These are phyloP conservation scores for Noctilio leporinus DNA, from an alignment of 2,113 vertebrate genomes.

Conservation along the genomic window DNA sequence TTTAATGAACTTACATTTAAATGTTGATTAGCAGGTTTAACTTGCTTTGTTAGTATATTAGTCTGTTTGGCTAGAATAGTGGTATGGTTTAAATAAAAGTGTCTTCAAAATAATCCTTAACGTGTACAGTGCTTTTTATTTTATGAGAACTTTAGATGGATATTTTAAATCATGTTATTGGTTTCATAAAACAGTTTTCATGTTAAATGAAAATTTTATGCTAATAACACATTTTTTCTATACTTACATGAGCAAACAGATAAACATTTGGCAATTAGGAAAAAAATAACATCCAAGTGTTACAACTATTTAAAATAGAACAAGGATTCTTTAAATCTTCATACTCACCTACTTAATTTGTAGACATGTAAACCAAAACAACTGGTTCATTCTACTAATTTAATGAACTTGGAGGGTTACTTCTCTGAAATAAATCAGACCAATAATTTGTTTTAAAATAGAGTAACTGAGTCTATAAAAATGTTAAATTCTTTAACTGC, in stretches of 20 bases:
- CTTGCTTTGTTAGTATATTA: neutral
- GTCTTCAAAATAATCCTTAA: slow-evolving; percentile 56
- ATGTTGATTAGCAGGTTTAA: slow-evolving; percentile 60
- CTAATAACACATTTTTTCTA: slow-evolving; percentile 48
- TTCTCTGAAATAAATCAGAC: neutral
- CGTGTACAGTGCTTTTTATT: slow-evolving; percentile 47
- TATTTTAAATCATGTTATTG: slow-evolving; percentile 43
- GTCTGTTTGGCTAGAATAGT: slow-evolving; percentile 37
- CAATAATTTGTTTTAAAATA: neutral
- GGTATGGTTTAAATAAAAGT: slow-evolving; percentile 59
- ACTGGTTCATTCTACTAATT: neutral
- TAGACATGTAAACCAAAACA: neutral
- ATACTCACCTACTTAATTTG: neutral
- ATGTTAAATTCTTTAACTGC: neutral
- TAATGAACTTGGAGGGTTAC: neutral
- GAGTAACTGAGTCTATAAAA: neutral
- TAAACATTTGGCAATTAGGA: neutral
- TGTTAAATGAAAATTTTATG: slow-evolving; percentile 40
- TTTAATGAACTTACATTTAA: slow-evolving; percentile 49
- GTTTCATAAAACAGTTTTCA: slow-evolving; percentile 15
- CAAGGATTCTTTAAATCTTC: neutral
- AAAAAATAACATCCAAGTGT: neutral
- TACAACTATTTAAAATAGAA: slow-evolving; percentile 7
- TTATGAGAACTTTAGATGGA: slow-evolving; percentile 24
- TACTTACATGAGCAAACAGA: neutral